Conservation (phyloP, 2,888 invertebrate species). For the Himalopsyche tibetana region DNA sequence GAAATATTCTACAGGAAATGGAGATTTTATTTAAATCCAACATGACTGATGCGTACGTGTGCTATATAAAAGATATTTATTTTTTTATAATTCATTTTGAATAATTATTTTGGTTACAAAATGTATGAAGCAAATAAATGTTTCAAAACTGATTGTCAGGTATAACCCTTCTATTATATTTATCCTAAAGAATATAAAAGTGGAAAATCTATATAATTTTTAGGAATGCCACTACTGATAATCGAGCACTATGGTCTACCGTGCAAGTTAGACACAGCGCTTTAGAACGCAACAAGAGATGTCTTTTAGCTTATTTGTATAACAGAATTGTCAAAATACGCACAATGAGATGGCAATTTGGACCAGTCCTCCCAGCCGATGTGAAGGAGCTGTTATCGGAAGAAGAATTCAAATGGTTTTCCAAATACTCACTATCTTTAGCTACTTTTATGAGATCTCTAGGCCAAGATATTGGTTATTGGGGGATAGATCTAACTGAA, state of each 20-base stretch:
- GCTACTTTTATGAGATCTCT: constrained; percentile 94
- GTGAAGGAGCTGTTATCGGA: constrained; percentile 87
- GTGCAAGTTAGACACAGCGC: constrained; percentile 91
- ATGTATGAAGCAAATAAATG: too few species aligned
- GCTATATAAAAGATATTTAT: not conserved
- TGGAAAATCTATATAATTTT: not conserved
- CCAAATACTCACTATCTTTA: constrained; percentile 89
- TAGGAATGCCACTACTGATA: constrained; percentile 77
- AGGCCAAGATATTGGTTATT: constrained; percentile 83
- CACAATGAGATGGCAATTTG: constrained; percentile 96
- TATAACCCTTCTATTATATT: too few species aligned
- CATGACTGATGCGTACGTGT: constrained; percentile 88
- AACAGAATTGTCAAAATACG: constrained; percentile 88
- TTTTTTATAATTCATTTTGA: too few species aligned
- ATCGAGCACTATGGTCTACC: constrained; percentile 82
- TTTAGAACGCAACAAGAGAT: constrained; percentile 92
- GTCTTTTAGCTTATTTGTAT: constrained; percentile 89
- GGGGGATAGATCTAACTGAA: constrained; percentile 90
- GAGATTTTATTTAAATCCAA: constrained; percentile 89
- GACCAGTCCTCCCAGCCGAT: constrained; percentile 91
- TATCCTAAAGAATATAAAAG: too few species aligned
- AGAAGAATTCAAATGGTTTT: constrained; percentile 92
- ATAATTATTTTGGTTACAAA: too few species aligned
- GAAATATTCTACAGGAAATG: constrained; percentile 92
- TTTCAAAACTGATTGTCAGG: too few species aligned